These are phyloP conservation scores for Lacerta viridis DNA, from an alignment of 2,797 vertebrate genomes.

Conservation along the genomic window DNA sequence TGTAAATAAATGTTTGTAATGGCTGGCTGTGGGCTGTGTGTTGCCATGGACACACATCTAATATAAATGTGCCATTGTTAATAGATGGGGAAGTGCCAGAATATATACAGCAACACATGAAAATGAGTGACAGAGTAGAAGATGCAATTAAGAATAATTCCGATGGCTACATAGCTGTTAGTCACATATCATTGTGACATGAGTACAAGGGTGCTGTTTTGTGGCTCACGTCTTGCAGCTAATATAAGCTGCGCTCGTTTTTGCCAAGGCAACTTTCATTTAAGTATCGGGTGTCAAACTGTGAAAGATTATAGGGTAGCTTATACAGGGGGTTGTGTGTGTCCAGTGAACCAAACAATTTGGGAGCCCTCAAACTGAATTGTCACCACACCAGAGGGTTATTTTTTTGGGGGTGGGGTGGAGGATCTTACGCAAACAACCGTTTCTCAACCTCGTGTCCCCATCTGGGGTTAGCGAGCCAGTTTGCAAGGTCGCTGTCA, in stretches of 20 bases:
- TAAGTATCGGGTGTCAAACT: not conserved
- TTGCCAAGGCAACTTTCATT: slow-evolving; percentile 5
- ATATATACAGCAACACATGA: slow-evolving; percentile 30
- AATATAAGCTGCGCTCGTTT: not conserved
- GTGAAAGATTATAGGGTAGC: not conserved
- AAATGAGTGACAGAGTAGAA: slow-evolving; percentile 35
- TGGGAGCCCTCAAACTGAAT: not conserved
- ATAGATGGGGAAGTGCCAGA: slow-evolving; percentile 25
- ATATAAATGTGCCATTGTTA: slow-evolving; percentile 43
- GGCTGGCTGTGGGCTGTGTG: slow-evolving; percentile 9
- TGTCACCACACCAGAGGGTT: not conserved
- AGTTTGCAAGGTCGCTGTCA: not conserved
- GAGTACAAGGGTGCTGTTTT: not conserved
- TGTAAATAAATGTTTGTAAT: slow-evolving; percentile 45
- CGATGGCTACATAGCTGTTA: not conserved
- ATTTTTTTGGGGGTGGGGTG: not conserved
- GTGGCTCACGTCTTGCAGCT: not conserved
- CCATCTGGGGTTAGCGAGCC: not conserved
- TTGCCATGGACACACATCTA: slow-evolving; percentile 40
- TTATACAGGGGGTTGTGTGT: not conserved
- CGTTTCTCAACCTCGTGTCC: not conserved
- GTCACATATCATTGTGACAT: not conserved
- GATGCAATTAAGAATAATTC: slow-evolving; percentile 42
- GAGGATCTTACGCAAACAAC: not conserved
- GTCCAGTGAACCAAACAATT: not conserved